Evolutionary conservation across 2,797 vertebrate species (phyloP), one percentile per base, ranked within the genome.

Genomic region (Pyrocephalus nanus): DNA sequence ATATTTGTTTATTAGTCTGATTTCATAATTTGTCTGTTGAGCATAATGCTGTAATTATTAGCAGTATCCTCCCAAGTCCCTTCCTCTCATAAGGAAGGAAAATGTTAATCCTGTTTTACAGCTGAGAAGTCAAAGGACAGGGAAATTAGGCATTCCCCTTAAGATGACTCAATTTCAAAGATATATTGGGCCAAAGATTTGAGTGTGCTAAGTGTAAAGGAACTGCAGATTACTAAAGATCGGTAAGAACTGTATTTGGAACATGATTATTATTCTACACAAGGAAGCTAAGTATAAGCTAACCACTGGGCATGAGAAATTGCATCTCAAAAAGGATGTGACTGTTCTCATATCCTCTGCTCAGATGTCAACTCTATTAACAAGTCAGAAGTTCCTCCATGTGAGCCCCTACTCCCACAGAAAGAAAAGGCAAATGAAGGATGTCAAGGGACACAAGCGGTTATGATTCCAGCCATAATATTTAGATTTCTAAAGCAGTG

Each of bases 31-130:
- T 53, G 54, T 85, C 34, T 55, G 15, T 42, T 75, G 30, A 88
- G 40, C 55, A 76, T 48, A 84, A 75, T 51, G 9, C 30, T 82
- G 54, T 70, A 66, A 93, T 71, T 90, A 90, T 79, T 67, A 75
- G 57, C 9, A 3, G 30, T 40, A 30, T 58, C 30, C 32, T 87
- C 78, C 61, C 75, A 70, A 8, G 4, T 19, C 9, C 45, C 45
- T 71, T 73, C 51, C 60, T 90, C 42, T 55, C 45, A 26, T 6
- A 86, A 62, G 17, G 40, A 66, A 78, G 22, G 42, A 84, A 76
- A 92, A 76, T 16, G 8, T 43, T 86, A 54, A 89, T 76, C 58
- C 26, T 87, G 6, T 67, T 90, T 89, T 95, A 83, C n/a, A 94
- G 55, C 26, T 72, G 36, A 74, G n/a, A 40, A 88, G 62, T 61